phyloP scores from a whole-genome alignment of 2,797 vertebrate species.

The Spea hammondii region DNA sequence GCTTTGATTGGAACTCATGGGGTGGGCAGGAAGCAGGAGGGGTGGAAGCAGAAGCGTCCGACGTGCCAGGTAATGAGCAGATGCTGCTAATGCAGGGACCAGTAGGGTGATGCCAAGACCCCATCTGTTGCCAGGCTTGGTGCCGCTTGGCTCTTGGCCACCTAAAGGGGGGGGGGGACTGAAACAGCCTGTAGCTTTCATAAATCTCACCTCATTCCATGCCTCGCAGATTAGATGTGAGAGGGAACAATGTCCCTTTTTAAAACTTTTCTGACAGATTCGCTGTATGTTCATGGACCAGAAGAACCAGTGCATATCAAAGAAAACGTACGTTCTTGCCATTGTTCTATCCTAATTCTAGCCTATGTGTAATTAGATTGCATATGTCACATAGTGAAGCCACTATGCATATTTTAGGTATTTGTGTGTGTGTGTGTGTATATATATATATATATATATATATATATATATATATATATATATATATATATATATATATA shows the following conservation, averaged over 20 bases:
- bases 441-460: no score
- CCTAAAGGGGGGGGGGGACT: constrained; percentile 24
- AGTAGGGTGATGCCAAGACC: constrained; percentile 73
- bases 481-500: no score
- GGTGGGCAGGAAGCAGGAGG: constrained; percentile 46
- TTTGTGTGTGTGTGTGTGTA: no score
- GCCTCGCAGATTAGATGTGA: constrained; percentile 53
- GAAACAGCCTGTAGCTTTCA: constrained; percentile 57
- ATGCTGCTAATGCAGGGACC: constrained; percentile 80
- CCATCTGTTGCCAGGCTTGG: constrained; percentile 78
- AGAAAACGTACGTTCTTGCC: background rate
- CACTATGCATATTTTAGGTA: no score
- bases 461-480: no score
- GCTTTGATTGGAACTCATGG: constrained; percentile 44
- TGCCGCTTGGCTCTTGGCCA: constrained; percentile 72
- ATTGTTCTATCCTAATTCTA: no score
- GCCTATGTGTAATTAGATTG: no score
- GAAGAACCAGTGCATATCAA: constrained; percentile 12
- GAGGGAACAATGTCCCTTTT: constrained; percentile 24
- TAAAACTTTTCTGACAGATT: constrained; percentile 32
- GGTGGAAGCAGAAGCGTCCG: constrained; percentile 36
- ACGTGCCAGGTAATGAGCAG: constrained; percentile 76
- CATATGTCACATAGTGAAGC: no score
- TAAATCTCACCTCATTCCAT: constrained; percentile 51
- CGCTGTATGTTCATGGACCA: background rate